Evolutionary conservation across 2,113 vertebrate genomes (phyloP).

Genomic region (Phylloscopus trochilus): DNA sequence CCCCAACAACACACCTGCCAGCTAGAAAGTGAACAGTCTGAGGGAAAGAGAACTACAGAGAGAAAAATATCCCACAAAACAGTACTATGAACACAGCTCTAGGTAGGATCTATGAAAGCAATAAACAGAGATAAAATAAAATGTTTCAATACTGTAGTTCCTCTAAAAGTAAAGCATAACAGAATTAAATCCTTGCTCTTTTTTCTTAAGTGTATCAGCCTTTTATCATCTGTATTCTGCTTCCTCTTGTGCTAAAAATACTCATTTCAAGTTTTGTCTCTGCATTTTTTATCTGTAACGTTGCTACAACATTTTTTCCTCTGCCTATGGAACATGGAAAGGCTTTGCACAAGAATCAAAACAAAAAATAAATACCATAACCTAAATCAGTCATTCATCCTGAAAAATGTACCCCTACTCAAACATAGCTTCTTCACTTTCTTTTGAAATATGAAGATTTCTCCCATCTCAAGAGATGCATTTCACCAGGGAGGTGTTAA

Average conservation of each 20-base stretch:
- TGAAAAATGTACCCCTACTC: background rate
- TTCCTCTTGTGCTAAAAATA: background rate
- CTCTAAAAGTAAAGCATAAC: background rate
- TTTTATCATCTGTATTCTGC: background rate
- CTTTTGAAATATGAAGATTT: background rate
- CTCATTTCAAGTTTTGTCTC: background rate
- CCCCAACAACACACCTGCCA: background rate
- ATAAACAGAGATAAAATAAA: background rate
- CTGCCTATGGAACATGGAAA: background rate
- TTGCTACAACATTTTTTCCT: background rate
- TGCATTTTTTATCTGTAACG: background rate
- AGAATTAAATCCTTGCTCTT: background rate
- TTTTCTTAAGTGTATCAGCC: background rate
- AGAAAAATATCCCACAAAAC: background rate
- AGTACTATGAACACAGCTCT: background rate
- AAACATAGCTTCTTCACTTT: background rate
- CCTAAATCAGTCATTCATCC: constrained; percentile 25
- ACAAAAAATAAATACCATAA: background rate
- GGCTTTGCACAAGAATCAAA: background rate
- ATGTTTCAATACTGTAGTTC: background rate
- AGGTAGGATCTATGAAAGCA: background rate
- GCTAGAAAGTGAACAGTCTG: background rate
- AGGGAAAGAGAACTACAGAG: background rate
- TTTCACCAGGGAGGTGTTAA: background rate
- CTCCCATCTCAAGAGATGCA: background rate